Evolutionary conservation across 2,888 invertebrate species (phyloP).

Genomic region (Incurvaria masculella): DNA sequence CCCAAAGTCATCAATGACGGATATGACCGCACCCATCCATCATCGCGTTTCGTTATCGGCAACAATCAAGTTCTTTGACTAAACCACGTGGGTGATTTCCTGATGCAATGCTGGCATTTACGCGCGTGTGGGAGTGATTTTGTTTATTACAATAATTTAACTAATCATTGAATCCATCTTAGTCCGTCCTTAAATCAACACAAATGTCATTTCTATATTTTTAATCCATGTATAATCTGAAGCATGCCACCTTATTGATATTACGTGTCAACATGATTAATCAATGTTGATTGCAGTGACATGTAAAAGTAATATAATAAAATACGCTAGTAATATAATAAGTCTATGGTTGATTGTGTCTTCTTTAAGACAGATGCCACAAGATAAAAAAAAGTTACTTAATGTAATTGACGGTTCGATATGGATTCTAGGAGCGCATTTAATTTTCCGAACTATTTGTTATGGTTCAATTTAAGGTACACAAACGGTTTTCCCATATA

Average conservation of each 20-base stretch:
- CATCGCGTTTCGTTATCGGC: not conserved
- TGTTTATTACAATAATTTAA: not conserved
- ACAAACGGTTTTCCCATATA: too few species aligned
- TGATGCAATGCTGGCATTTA: not conserved
- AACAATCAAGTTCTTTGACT: not conserved
- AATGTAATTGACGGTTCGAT: too few species aligned
- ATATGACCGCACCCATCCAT: not conserved
- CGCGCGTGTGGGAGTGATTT: not conserved
- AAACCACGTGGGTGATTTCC: not conserved
- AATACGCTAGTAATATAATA: too few species aligned
- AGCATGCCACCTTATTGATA: not conserved
- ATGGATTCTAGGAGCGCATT: too few species aligned
- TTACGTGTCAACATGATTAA: not conserved
- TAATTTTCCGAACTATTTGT: too few species aligned
- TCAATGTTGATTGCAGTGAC: not conserved
- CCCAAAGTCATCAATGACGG: not conserved
- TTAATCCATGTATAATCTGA: not conserved
- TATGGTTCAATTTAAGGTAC: too few species aligned
- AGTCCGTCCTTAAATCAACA: not conserved
- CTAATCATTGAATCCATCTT: not conserved
- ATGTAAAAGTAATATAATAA: too few species aligned
- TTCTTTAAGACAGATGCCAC: too few species aligned
- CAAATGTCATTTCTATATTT: not conserved
- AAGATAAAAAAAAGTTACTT: too few species aligned
- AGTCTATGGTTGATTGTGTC: too few species aligned